Percentiles rank a stretch among this genome's conserved stretches.
Evolutionary conservation across 2,888 invertebrate species (phyloP).

Genomic region (Lottia gigantea): DNA sequence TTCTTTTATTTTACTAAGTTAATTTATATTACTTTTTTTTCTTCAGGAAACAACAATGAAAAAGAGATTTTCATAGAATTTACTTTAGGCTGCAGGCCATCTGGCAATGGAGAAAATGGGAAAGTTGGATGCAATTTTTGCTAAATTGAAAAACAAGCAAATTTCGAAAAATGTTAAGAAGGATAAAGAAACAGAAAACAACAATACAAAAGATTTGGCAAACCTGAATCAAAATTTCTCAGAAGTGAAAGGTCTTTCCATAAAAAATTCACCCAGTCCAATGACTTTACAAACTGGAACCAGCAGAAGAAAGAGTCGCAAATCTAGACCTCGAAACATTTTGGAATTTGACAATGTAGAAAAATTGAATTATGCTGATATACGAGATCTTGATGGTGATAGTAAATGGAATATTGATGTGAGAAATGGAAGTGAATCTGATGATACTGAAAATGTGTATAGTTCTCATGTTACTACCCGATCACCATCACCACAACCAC

Average conservation of each 20-base stretch:
- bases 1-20: too few species aligned
- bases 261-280: background rate
- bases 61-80: too few species aligned
- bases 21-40: too few species aligned
- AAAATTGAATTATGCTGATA: slow-evolving; percentile 44
- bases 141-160: slow-evolving; percentile 50
- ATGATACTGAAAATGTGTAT: background rate
- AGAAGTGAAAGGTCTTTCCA: background rate
- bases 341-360: slow-evolving; percentile 42
- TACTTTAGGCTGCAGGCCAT: too few species aligned
- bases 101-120: slow-evolving; percentile 35
- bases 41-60: too few species aligned
- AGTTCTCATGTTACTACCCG: background rate
- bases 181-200: slow-evolving; percentile 17
- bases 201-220: slow-evolving; percentile 19
- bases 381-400: slow-evolving; percentile 54
- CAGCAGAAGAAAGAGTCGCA: slow-evolving; percentile 41
- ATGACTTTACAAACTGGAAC: slow-evolving; percentile 16
- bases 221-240: slow-evolving; percentile 17
- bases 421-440: background rate
- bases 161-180: background rate
- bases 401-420: slow-evolving; percentile 27
- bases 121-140: slow-evolving; percentile 65
- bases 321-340: slow-evolving; percentile 78
- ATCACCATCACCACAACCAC: background rate